These are phyloP conservation scores for Brachyalestes nurse DNA, from an alignment of 2,797 vertebrate species.

Conservation along the genomic window DNA sequence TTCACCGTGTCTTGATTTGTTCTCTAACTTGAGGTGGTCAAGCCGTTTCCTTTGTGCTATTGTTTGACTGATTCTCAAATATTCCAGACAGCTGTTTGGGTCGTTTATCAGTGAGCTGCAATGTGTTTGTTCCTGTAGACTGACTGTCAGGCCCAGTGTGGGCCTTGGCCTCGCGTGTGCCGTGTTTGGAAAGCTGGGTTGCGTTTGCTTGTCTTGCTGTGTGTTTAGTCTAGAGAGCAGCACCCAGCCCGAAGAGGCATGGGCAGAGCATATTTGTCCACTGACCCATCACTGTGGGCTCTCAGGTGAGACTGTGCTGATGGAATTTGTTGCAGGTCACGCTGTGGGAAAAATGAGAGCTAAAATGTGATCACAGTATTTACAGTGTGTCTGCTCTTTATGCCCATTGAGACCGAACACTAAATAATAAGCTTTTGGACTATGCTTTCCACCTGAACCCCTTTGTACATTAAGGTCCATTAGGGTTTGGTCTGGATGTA, in stretches of 20 bases:
- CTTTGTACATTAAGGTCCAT: conserved; percentile 38
- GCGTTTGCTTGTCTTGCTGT: conserved; percentile 72
- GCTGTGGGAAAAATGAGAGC: conserved; percentile 33
- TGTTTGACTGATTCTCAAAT: conserved; percentile 46
- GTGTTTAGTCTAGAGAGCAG: conserved; percentile 74
- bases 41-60: conserved; percentile 15
- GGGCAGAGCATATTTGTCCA: conserved; percentile 48
- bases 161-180: conserved; percentile 27
- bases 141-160: conserved; percentile 18
- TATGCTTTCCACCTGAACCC: conserved; percentile 41
- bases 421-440: conserved; percentile 40
- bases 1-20: conserved; percentile 12
- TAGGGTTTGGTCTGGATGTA: conserved; percentile 20
- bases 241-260: conserved; percentile 37
- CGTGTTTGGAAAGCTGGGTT: conserved; percentile 61
- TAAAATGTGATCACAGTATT: conserved; percentile 14
- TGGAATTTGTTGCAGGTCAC: conserved; percentile 30
- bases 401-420: not conserved
- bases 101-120: conserved; percentile 39
- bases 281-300: conserved; percentile 45
- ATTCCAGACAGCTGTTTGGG: conserved; percentile 46
- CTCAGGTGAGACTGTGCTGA: conserved; percentile 40
- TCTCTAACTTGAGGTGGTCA: conserved; percentile 35
- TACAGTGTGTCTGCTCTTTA: conserved; percentile 27
- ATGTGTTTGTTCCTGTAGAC: conserved; percentile 21